Percentiles rank a stretch among this genome's conserved stretches.
Conservation (phyloP, 1,140 invertebrate genomes). For the Neotoxoptera formosana region DNA sequence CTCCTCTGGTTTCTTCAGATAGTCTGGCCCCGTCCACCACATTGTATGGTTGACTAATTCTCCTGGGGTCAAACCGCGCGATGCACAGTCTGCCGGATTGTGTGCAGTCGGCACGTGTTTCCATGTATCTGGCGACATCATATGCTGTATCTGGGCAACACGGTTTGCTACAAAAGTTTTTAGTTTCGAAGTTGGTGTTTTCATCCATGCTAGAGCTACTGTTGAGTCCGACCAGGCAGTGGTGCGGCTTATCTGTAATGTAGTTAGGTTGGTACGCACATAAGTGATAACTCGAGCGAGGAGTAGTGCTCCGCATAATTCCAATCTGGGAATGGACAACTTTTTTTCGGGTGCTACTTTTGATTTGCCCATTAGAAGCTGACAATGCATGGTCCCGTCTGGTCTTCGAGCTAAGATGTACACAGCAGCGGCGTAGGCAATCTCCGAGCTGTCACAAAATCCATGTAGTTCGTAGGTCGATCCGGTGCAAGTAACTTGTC, state of each 20-base stretch:
- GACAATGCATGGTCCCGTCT: not conserved
- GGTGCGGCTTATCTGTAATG: not conserved
- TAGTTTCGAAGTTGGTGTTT: not conserved
- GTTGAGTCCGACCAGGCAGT: not conserved
- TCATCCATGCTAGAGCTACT: not conserved
- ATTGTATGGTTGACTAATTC: conserved; percentile 33
- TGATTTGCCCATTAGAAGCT: not conserved
- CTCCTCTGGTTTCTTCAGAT: not conserved
- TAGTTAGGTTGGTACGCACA: not conserved
- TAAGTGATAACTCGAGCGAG: not conserved
- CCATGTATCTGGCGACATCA: conserved; percentile 50
- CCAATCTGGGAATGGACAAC: not conserved
- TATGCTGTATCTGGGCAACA: not conserved
- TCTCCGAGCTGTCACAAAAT: not conserved
- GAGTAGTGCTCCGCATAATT: not conserved
- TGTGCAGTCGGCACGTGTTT: conserved; percentile 58
- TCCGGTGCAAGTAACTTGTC: conserved; percentile 52
- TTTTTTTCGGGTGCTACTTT: not conserved
- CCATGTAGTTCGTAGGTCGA: not conserved
- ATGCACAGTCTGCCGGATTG: conserved; percentile 62
- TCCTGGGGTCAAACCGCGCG: conserved; percentile 59
- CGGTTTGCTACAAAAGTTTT: not conserved
- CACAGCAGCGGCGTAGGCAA: conserved; percentile 23
- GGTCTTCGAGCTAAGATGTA: not conserved
- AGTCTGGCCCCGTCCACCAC: conserved; percentile 57